Base-by-base conservation (phyloP, 2,888 invertebrate genomes). In the Catocala nupta region DNA sequence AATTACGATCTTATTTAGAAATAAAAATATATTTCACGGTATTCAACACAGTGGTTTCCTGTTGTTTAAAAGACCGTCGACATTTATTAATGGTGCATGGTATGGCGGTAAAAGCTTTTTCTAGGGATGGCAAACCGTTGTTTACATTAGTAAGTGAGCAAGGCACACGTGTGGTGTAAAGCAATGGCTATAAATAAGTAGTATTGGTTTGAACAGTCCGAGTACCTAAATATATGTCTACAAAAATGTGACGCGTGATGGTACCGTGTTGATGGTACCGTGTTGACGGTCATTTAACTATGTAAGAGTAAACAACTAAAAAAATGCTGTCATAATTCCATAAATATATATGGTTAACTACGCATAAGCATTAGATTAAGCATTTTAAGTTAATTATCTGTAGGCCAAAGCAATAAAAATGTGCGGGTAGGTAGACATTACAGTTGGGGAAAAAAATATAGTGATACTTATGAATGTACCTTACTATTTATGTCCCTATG, bases 51-150 rank as follows among this genome's bases (percentile, higher is more conserved):
- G 52, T 55, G 55, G 60, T 69, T 73, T 71, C 64, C 68, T 64
- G 68, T 53, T 63, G 49, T 16, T 60, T 25, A 63, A 62, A 64
- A 58, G 65, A 65, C 66, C 67, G 66, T 74, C 61, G 55, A 57
- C 55, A 51, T 65, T 63, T 69, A 69, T 71, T 63, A 63, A 73
- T 66, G 61, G 59, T 45, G 59, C 64, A 63, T 63, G 67, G 64
- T 63, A 66, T 60, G 59, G 67, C 8, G 71, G 68, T 75, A 64
- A 63, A 75, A 69, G 71, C 72, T 66, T 74, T 70, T 59, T 51
- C 36, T 59, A 61, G 63, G 62, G 60, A 70, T 68, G 71, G 71
- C 61, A 63, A 42, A 59, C n/a, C 51, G 47, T n/a, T 69, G 68
- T 69, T 71, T 64, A 65, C 59, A 66, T 69, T 75, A 55, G 48